Percentiles rank a stretch among this genome's conserved stretches.
Evolutionary conservation across 2,113 vertebrate species (phyloP).

Genomic region (Sialia sialis): DNA sequence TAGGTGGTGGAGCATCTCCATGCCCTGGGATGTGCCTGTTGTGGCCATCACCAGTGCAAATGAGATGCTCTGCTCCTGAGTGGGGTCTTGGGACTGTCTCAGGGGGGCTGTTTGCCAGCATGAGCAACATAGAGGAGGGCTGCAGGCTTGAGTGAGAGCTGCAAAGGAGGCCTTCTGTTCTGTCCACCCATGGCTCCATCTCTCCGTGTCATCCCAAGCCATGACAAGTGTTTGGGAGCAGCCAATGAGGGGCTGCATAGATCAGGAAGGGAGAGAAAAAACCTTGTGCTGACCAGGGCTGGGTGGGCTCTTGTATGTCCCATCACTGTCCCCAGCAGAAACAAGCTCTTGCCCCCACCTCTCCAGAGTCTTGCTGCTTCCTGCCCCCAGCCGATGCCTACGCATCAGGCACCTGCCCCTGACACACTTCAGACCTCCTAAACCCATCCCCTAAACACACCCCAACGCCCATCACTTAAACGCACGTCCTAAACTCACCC

Average conservation of each 20-base stretch:
- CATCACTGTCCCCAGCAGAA: neutral
- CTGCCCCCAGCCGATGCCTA: neutral
- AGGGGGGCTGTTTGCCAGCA: neutral
- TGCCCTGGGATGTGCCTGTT: too few species aligned
- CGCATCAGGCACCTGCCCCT: neutral
- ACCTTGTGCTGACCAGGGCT: neutral
- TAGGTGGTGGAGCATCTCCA: neutral
- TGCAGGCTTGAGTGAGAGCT: neutral
- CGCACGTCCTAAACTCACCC: neutral
- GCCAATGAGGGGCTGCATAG: neutral
- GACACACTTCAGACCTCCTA: neutral
- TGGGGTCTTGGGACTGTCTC: fast-evolving
- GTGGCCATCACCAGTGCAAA: fast-evolving
- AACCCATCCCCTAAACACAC: fast-evolving
- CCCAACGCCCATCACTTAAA: too few species aligned
- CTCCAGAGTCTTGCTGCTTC: neutral
- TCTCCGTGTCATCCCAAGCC: fast-evolving
- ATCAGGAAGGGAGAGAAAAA: neutral
- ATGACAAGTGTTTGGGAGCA: neutral
- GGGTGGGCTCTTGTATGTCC: neutral
- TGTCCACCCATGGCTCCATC: neutral
- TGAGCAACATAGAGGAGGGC: fast-evolving
- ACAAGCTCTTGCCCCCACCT: neutral
- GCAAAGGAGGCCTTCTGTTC: neutral
- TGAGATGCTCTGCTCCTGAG: fast-evolving